Percentiles rank a stretch among this genome's conserved stretches.
Conservation (phyloP, 1,140 invertebrate genomes). For the Odontomachus brunneus region DNA sequence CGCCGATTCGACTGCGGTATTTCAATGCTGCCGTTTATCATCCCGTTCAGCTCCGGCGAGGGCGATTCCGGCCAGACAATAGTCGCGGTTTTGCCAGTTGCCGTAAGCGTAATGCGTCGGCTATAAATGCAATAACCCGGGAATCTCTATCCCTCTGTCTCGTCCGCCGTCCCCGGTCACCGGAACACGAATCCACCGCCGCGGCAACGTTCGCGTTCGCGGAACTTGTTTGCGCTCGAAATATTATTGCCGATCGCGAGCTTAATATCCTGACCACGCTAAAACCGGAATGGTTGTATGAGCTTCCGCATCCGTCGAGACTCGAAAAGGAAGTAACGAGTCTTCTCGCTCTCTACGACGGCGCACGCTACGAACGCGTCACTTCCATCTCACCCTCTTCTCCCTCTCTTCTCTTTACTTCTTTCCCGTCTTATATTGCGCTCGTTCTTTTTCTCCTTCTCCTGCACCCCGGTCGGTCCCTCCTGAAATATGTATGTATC, state of each 20-base stretch:
- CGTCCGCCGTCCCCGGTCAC: too few species aligned
- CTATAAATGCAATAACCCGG: constrained; percentile 36
- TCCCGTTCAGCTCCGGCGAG: background rate
- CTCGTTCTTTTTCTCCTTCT: background rate
- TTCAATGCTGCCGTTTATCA: too few species aligned
- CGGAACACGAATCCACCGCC: constrained; percentile 6
- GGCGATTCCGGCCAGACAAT: constrained; percentile 21
- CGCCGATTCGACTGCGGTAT: too few species aligned
- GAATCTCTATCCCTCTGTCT: constrained; percentile 1
- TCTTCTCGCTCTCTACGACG: background rate
- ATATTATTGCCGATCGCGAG: constrained; percentile 50
- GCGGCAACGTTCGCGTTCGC: background rate
- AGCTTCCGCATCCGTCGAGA: constrained; percentile 13
- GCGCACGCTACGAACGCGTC: background rate
- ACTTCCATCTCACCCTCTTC: constrained; percentile 3
- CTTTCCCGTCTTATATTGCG: background rate
- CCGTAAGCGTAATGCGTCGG: background rate
- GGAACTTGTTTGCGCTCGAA: constrained; percentile 48
- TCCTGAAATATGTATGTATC: constrained; percentile 73
- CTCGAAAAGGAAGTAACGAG: constrained; percentile 38
- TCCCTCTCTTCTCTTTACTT: background rate
- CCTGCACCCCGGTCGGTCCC: background rate
- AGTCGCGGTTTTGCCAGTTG: background rate
- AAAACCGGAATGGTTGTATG: constrained; percentile 9
- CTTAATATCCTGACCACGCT: constrained; percentile 27